Conservation (phyloP, 2,113 vertebrate genomes). For the Todiramphus chloris region DNA sequence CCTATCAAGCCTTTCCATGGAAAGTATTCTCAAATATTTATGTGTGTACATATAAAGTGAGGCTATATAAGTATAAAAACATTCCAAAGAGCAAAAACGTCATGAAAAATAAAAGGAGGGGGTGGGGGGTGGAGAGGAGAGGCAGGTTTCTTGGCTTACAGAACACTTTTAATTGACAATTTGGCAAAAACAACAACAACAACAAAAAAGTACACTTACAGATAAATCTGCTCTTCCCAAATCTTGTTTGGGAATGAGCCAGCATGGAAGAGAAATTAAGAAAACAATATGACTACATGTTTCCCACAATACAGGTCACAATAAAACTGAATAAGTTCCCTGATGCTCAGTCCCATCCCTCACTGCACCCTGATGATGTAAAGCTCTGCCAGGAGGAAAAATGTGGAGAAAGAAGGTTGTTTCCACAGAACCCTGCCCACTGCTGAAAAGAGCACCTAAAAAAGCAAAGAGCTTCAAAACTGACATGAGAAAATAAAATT, state of each 20-base stretch:
- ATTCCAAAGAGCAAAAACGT: background rate
- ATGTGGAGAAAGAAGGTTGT: background rate
- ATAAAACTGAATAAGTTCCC: background rate
- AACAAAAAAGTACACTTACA: constrained; percentile 24
- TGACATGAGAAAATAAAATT: background rate
- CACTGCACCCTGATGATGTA: background rate
- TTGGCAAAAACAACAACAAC: constrained; percentile 23
- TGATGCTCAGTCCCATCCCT: background rate
- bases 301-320: constrained; percentile 34
- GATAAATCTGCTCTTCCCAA: constrained; percentile 38
- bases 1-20: background rate
- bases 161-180: constrained; percentile 38
- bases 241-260: constrained; percentile 20
- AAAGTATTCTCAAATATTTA: constrained; percentile 40
- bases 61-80: background rate
- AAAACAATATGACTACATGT: background rate
- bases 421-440: background rate
- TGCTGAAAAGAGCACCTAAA: background rate
- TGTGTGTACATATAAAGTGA: background rate
- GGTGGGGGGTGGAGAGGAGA: background rate
- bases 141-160: constrained; percentile 19
- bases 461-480: background rate
- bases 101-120: background rate
- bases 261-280: constrained; percentile 6
- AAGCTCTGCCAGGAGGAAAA: background rate